Evolutionary conservation across 2,888 invertebrate genomes (phyloP).

Genomic region (Pollenia angustigena): DNA sequence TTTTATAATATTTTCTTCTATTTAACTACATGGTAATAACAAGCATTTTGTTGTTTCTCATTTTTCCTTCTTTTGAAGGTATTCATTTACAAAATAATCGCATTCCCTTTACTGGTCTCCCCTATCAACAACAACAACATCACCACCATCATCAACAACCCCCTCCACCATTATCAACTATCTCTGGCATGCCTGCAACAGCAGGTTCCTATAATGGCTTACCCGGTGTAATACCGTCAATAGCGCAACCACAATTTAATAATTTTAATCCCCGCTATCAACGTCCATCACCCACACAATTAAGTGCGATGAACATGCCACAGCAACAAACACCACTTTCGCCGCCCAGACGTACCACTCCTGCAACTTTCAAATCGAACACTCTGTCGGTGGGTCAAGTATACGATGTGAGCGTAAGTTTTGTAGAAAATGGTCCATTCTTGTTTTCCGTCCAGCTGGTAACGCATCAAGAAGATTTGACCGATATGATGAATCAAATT

Average conservation of each 20-base stretch:
- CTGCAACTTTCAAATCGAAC: constrained; percentile 82
- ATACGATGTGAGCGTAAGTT: constrained; percentile 90
- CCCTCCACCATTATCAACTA: constrained; percentile 46
- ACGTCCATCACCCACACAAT: constrained; percentile 67
- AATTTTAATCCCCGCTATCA: constrained; percentile 74
- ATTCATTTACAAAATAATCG: constrained; percentile 76
- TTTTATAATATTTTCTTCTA: background rate
- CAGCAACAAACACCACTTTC: constrained; percentile 68
- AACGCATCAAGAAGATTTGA: constrained; percentile 86
- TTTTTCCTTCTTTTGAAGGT: constrained; percentile 66
- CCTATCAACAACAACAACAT: constrained; percentile 58
- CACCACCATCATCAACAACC: constrained; percentile 47
- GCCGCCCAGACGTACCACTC: constrained; percentile 68
- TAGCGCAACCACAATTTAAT: constrained; percentile 68
- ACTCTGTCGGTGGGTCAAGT: constrained; percentile 86
- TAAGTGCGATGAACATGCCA: constrained; percentile 67
- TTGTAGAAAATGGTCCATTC: constrained; percentile 91
- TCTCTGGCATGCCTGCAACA: constrained; percentile 44
- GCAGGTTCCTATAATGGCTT: constrained; percentile 61
- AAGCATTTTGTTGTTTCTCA: background rate
- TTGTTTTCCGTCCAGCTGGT: constrained; percentile 91
- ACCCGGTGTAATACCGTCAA: constrained; percentile 57
- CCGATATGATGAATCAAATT: constrained; percentile 89
- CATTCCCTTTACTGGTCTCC: constrained; percentile 76
- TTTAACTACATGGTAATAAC: constrained; percentile 15